Evolutionary conservation across 2,113 vertebrate genomes (phyloP), one percentile per base, ranked within the genome.

Genomic region (Pelmatolapia mariae): DNA sequence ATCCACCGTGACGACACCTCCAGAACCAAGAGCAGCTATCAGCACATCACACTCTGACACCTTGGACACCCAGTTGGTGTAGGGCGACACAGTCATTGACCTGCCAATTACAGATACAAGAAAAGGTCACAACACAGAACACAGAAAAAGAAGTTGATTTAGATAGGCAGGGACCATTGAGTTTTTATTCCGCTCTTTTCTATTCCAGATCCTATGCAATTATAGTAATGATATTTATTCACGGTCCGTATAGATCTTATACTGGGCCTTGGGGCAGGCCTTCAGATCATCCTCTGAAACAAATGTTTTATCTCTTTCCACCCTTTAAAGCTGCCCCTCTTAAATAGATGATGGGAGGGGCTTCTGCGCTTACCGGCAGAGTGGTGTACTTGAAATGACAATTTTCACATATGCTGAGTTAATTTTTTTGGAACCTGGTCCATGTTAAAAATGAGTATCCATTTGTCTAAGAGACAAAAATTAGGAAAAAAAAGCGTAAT

Each of bases 61-160:
- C 84, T 96, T 97, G 2, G 98, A 97, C 2, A 99, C 56, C 99
- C 99, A 99, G 2, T 94, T 95, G 38, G 98, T 98, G 80, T 99
- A 99, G 0, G 98, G 98, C 1, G 98, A 98, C 61, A 98, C 94
- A 1, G 94, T 1, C 90, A 83, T 82, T 81, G 96, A 68, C 97
- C 99, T 99, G 96, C 31, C 93, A 94, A 43, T 18, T 19, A 87
- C 3, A 86, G 7, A 80, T 2, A 50, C 5, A 18, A 1, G 38
- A 22, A n/a, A 10, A 9, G 24, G 22, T 76, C 9, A 13, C 12
- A 3, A 18, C 13, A 81, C 6, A 38, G 10, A 47, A 29, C 16
- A 63, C 29, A 63, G 59, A 63, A 63, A 0, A 59, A 63, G 40
- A 76, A 76, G 40, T 3, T 76, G 24, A 73, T 76, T 50, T 76